Base-by-base conservation (phyloP, 2,797 vertebrate genomes). In the Channa striata region DNA sequence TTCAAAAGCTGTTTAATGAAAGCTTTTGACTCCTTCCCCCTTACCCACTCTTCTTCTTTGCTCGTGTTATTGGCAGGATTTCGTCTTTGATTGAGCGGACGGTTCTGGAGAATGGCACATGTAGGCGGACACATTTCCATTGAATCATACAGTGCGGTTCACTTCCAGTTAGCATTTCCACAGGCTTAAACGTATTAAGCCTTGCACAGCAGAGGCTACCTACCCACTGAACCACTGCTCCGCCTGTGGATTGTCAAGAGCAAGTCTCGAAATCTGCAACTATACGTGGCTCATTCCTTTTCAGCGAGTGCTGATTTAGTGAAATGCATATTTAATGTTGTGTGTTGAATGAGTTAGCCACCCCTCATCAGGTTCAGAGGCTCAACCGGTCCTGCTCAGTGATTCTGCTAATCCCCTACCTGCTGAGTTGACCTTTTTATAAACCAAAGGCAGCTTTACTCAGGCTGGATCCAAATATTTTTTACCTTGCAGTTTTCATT, bases 401-500 rank as follows among this genome's bases (percentile, higher is more conserved):
- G 78, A 78, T 85, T 86, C 80, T 64, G 58, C 59, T 87, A 89
- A 91, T 93, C 89, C 78, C 30, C 46, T 71, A 82, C 81, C 85
- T 88, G 90, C 90, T 91, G 87, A 89, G 78, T 74, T 86, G 83
- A 89, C 87, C 85, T 86, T 91, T 89, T 85, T 62, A 74, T 72
- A 87, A 84, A 86, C 68, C 80, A 86, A 81, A 88, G 73, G 67
- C 72, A 80, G 81, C 77, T 82, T 81, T 60, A 59, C 68, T 73
- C 60, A 33, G 51, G 10, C 46, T 71, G 58, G 19, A 61, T 68
- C 37, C 19, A 65, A 78, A 72, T 75, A 54, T 46, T 70, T 72
- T 58, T 23, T 58, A 52, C 58, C 7, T 13, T 52, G 19, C 68
- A 71, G 54, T 74, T 71, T 84, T 82, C 43, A 74, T 81, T 72